phyloP scores from a whole-genome alignment of 2,113 vertebrate species.

The Bagarius yarrelli region DNA sequence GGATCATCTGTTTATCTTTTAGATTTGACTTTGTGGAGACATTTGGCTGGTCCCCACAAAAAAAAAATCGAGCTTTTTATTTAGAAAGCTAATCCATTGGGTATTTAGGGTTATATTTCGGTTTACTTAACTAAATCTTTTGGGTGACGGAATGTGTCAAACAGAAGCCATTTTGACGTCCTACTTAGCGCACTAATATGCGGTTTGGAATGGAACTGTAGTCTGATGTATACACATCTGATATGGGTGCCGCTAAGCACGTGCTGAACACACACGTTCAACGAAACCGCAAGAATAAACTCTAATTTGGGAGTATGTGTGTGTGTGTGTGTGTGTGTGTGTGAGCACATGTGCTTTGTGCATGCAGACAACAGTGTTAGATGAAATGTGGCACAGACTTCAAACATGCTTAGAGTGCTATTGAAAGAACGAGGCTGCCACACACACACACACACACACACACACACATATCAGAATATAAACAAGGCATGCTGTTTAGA shows the following conservation, averaged over 20 bases:
- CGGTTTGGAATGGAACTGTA: not conserved
- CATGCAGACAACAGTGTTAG: slow-evolving; percentile 1
- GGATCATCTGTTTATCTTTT: no score
- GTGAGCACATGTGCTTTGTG: not conserved
- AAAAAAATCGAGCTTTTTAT: not conserved
- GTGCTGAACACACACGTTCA: slow-evolving; percentile 10
- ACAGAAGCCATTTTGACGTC: not conserved
- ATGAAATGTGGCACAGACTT: slow-evolving; percentile 31
- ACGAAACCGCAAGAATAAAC: slow-evolving; percentile 2
- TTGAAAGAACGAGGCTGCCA: slow-evolving; percentile 13
- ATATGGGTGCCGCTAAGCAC: not conserved
- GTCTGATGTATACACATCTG: not conserved
- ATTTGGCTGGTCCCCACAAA: not conserved
- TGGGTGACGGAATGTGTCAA: not conserved
- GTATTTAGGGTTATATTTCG: not conserved
- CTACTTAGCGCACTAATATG: not conserved
- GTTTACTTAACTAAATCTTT: not conserved
- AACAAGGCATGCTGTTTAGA: slow-evolving; percentile 8
- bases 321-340: slow-evolving; percentile 29
- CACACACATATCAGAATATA: slow-evolving; percentile 25
- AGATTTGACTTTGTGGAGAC: not conserved
- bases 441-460: not conserved
- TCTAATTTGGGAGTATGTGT: slow-evolving; percentile 1
- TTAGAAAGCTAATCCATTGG: not conserved
- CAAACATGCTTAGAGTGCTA: slow-evolving; percentile 28